A percentile compares a stretch with the other conserved stretches of the same genome.
phyloP scores from a whole-genome alignment of 2,113 vertebrate species.

The Chauna torquata region DNA sequence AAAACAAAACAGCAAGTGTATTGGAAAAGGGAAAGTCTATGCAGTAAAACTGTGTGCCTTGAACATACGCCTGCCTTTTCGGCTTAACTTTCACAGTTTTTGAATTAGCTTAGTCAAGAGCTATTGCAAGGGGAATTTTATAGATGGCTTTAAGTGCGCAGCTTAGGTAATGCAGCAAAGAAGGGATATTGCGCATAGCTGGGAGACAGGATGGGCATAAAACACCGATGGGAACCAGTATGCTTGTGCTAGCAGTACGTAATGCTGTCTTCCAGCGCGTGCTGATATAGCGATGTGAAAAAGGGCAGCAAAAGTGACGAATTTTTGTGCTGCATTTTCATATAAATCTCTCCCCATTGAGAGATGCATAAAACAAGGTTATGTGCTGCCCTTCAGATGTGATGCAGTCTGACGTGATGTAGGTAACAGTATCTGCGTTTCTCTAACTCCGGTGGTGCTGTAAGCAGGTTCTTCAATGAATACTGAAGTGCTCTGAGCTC shows the following conservation, averaged over 20 bases:
- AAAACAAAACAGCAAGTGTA: neutral
- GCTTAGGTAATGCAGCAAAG: neutral
- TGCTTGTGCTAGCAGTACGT: neutral
- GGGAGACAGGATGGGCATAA: neutral
- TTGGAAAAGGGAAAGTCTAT: neutral
- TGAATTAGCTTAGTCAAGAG: neutral
- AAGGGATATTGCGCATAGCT: neutral
- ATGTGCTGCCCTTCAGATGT: neutral
- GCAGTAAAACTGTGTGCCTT: neutral
- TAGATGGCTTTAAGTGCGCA: neutral
- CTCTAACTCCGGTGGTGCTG: neutral
- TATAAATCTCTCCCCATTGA: fast-evolving
- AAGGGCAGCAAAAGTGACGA: neutral
- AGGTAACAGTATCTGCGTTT: neutral
- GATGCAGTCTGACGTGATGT: neutral
- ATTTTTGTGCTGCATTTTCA: neutral
- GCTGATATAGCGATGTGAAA: neutral
- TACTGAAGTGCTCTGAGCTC: neutral
- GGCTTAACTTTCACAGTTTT: neutral
- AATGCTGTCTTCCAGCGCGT: fast-evolving
- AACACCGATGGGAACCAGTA: neutral
- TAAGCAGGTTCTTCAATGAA: neutral
- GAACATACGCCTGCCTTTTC: neutral
- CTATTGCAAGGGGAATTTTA: neutral
- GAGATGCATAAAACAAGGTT: neutral